These are phyloP conservation scores for Plusia festucae DNA, from an alignment of 2,888 invertebrate genomes.

Conservation along the genomic window DNA sequence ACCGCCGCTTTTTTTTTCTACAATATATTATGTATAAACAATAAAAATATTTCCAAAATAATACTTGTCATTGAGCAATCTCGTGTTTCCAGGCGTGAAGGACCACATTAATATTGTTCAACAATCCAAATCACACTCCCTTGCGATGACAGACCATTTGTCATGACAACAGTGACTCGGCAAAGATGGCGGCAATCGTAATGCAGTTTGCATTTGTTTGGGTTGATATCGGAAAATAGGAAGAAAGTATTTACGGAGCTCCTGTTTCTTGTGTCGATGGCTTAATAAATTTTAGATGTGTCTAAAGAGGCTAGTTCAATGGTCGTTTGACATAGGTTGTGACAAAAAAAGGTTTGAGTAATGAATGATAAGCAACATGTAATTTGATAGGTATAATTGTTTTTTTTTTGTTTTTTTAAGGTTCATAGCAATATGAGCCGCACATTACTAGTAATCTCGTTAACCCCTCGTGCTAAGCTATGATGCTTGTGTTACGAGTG, in stretches of 20 bases:
- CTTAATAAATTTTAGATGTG: not conserved
- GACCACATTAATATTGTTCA: conserved; percentile 71
- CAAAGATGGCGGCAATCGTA: conserved; percentile 60
- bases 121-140: conserved; percentile 65
- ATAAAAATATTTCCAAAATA: not conserved
- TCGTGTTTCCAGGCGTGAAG: conserved; percentile 62
- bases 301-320: too few relatives aligned
- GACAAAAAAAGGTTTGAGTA: too few relatives aligned
- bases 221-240: conserved; percentile 22
- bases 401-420: too few relatives aligned
- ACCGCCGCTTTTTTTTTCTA: too few relatives aligned
- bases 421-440: too few relatives aligned
- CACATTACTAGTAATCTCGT: too few relatives aligned
- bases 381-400: too few relatives aligned
- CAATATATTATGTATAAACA: not conserved
- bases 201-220: conserved; percentile 44
- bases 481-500: too few relatives aligned
- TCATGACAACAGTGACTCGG: conserved; percentile 58
- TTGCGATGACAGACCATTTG: conserved; percentile 65
- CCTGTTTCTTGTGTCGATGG: not conserved
- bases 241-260: not conserved
- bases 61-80: conserved; percentile 35
- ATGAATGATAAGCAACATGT: too few relatives aligned
- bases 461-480: too few relatives aligned
- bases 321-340: too few relatives aligned